A percentile compares a stretch with the other conserved stretches of the same genome.
phyloP scores from a whole-genome alignment of 2,888 invertebrate species.

The Theretra japonica region DNA sequence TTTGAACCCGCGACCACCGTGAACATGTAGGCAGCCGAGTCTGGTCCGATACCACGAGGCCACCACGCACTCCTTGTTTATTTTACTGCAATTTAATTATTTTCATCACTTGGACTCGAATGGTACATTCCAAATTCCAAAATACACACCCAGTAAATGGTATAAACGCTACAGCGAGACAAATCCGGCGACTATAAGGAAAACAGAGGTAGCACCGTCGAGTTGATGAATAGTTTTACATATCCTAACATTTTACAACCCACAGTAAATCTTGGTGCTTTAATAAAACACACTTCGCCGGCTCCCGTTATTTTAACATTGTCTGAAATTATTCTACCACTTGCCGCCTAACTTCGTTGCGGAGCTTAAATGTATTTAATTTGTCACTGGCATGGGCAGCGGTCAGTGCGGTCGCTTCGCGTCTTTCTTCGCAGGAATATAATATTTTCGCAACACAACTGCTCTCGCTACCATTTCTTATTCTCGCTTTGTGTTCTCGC shows the following conservation, averaged over 20 bases:
- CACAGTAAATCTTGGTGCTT: neutral
- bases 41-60: too few relatives aligned
- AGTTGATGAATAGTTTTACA: conserved; percentile 15
- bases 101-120: too few relatives aligned
- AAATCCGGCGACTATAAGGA: neutral
- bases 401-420: conserved; percentile 54
- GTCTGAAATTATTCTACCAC: conserved; percentile 22
- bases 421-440: conserved; percentile 54
- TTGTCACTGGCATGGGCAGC: conserved; percentile 61
- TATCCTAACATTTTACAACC: conserved; percentile 10
- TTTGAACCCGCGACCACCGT: too few relatives aligned
- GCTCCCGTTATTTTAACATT: conserved; percentile 22
- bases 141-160: neutral
- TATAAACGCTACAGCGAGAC: neutral
- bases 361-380: conserved; percentile 68
- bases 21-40: too few relatives aligned
- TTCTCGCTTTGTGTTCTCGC: conserved; percentile 33
- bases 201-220: neutral
- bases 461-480: conserved; percentile 42
- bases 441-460: conserved; percentile 42
- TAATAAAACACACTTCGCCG: conserved; percentile 19
- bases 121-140: neutral
- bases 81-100: too few relatives aligned
- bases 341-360: conserved; percentile 47
- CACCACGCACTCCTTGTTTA: too few relatives aligned